phyloP scores from a whole-genome alignment of 2,797 vertebrate species.

The Myotis daubentonii region DNA sequence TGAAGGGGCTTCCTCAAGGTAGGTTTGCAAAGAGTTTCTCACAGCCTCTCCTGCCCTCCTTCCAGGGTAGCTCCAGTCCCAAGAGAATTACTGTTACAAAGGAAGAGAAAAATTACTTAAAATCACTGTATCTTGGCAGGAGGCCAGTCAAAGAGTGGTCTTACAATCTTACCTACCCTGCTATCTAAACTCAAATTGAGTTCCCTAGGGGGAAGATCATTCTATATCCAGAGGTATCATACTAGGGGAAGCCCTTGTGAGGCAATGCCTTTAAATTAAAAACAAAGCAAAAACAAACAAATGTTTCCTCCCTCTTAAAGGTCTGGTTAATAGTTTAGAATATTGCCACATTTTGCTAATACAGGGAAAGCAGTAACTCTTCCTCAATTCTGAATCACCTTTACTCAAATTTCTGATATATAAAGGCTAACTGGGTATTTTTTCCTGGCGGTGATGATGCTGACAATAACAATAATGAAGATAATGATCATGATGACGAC shows the following conservation, averaged over 20 bases:
- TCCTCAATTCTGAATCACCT: slow-evolving; percentile 29
- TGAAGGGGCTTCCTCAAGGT: slow-evolving; percentile 21
- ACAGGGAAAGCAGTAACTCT: slow-evolving; percentile 13
- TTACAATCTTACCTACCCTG: neutral
- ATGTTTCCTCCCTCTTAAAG: neutral
- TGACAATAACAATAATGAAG: neutral
- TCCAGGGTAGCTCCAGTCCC: neutral
- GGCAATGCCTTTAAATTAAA: neutral
- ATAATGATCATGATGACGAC: neutral
- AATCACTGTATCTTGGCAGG: slow-evolving; percentile 32
- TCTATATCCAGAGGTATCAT: neutral
- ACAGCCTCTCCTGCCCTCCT: slow-evolving; percentile 1
- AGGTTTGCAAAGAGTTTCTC: neutral
- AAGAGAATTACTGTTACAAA: slow-evolving; percentile 52
- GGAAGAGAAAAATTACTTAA: slow-evolving; percentile 48
- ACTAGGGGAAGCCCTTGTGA: neutral
- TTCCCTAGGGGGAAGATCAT: neutral
- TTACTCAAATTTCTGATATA: slow-evolving; percentile 31
- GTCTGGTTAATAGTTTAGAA: slow-evolving; percentile 28
- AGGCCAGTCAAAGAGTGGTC: slow-evolving; percentile 11
- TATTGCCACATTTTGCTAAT: neutral
- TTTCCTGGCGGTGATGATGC: neutral
- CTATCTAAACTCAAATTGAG: slow-evolving; percentile 49
- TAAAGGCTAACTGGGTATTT: slow-evolving; percentile 8
- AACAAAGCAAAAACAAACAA: slow-evolving; percentile 2